Percentiles rank a stretch among this genome's conserved stretches.
phyloP scores from a whole-genome alignment of 2,113 vertebrate genomes.

The Mobula birostris region DNA sequence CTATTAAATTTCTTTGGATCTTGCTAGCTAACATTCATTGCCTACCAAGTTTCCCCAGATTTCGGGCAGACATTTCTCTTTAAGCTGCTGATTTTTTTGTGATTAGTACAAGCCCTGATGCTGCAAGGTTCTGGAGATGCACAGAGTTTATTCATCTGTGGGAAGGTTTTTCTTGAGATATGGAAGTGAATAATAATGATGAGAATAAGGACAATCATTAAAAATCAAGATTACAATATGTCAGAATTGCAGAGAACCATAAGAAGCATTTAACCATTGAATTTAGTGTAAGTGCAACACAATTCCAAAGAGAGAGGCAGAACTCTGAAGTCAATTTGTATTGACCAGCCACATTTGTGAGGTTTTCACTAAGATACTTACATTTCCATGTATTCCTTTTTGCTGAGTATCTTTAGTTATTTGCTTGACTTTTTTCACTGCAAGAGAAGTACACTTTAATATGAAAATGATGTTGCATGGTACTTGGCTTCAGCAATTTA shows the following conservation, averaged over 20 bases:
- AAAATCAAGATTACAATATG: background rate
- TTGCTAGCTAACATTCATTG: no score
- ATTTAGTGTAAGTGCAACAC: background rate
- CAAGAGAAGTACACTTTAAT: background rate
- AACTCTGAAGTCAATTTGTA: background rate
- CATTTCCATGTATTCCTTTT: background rate
- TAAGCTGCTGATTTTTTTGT: no score
- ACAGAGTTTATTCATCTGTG: background rate
- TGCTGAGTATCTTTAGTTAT: background rate
- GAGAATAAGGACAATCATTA: background rate
- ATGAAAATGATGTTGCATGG: background rate
- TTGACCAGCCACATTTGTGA: background rate
- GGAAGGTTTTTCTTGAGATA: background rate
- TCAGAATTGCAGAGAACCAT: background rate
- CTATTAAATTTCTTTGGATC: no score
- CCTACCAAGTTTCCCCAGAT: no score
- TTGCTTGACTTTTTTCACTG: background rate
- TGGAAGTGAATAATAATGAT: background rate
- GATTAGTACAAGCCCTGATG: no score
- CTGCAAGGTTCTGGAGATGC: background rate
- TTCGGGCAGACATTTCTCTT: no score
- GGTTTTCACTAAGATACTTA: constrained; percentile 2
- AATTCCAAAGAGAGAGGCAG: background rate
- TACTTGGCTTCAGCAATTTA: background rate
- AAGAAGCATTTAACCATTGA: background rate